phyloP scores from a whole-genome alignment of 1,140 invertebrate species.

The Aphidius gifuensis region DNA sequence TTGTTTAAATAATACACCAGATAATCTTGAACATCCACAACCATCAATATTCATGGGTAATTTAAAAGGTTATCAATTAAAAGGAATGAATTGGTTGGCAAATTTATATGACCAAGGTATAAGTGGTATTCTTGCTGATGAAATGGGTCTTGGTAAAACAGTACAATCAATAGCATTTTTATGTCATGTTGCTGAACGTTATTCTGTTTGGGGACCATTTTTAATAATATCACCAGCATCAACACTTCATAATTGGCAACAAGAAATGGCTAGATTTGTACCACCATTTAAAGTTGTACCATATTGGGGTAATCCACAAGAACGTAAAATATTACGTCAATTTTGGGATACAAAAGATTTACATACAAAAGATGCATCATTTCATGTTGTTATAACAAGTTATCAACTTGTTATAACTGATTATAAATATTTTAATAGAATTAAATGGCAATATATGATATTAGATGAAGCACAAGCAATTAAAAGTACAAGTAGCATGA shows the following conservation, averaged over 20 bases:
- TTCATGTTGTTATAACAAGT: conserved; percentile 94
- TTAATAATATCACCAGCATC: conserved; percentile 93
- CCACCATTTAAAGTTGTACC: conserved; percentile 92
- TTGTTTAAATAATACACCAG: conserved; percentile 57
- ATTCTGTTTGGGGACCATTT: conserved; percentile 95
- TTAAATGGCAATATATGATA: conserved; percentile 98
- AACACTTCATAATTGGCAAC: conserved; percentile 96
- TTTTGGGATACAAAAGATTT: conserved; percentile 93
- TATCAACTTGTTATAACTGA: conserved; percentile 95
- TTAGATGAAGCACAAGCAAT: conserved; percentile 96
- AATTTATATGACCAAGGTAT: conserved; percentile 93
- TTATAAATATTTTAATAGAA: conserved; percentile 93
- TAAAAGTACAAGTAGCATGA: conserved; percentile 86
- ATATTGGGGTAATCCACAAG: conserved; percentile 84
- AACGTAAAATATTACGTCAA: conserved; percentile 90
- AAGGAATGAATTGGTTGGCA: conserved; percentile 97
- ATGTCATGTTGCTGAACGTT: conserved; percentile 87
- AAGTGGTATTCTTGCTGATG: conserved; percentile 91
- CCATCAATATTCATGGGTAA: conserved; percentile 84
- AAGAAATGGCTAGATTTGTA: conserved; percentile 91
- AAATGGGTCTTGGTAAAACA: conserved; percentile 97
- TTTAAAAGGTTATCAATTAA: conserved; percentile 91
- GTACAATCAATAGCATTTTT: conserved; percentile 96
- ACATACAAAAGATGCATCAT: conserved; percentile 87
- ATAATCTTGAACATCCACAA: conserved; percentile 68